Conservation (phyloP, 37 sponge, comb jelly and placozoan species). For the Aplysina aerophoba region DNA sequence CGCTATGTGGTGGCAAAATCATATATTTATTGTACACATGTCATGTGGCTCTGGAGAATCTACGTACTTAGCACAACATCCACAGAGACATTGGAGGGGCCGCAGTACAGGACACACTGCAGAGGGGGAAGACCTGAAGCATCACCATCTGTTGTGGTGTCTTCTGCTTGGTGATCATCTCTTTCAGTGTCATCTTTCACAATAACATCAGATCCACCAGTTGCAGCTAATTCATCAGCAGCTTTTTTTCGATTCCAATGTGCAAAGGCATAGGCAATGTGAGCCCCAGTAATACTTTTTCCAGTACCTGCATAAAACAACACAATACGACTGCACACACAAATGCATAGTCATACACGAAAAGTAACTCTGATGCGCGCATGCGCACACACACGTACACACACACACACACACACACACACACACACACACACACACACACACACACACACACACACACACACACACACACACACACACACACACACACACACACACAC, state of each 20-base stretch:
- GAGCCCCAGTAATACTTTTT: conserved; percentile 17
- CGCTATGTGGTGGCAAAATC: background rate
- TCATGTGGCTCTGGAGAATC: no score
- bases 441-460: background rate
- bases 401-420: conserved; percentile 45
- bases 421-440: conserved; percentile 39
- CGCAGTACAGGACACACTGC: conserved; percentile 1
- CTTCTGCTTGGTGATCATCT: no score
- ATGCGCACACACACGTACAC: conserved; percentile 17
- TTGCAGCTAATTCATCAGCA: no score
- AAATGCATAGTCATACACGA: conserved; percentile 6
- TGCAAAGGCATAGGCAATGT: conserved; percentile 23
- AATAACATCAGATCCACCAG: no score
- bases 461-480: conserved; percentile 31
- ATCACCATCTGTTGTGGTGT: no score
- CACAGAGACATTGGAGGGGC: conserved; percentile 9
- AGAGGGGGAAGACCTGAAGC: no score
- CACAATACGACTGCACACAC: background rate
- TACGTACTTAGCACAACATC: conserved; percentile 12
- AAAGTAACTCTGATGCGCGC: background rate
- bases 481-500: conserved; percentile 14
- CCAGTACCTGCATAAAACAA: background rate
- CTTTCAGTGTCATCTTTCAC: no score
- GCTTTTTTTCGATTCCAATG: background rate
- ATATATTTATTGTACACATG: background rate